Percentiles rank a stretch among this genome's conserved stretches.
Conservation (phyloP, 1,140 invertebrate species). For the Eufriesea mexicana region DNA sequence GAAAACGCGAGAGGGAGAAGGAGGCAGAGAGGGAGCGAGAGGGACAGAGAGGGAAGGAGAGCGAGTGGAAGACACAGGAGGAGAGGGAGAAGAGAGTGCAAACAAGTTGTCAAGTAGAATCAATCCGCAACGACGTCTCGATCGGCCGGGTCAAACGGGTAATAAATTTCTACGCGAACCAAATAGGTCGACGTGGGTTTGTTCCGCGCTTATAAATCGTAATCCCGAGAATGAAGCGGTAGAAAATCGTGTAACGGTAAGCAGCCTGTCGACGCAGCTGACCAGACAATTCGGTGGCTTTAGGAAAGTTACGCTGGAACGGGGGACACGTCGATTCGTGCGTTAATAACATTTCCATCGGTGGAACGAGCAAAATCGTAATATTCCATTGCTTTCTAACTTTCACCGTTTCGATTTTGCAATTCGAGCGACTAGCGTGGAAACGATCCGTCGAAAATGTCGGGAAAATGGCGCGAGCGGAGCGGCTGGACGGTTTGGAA, state of each 20-base stretch:
- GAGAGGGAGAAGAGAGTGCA: slow-evolving; percentile 42
- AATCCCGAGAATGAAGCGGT: slow-evolving; percentile 44
- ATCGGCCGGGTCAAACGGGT: slow-evolving; percentile 60
- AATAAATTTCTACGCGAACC: slow-evolving; percentile 63
- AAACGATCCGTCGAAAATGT: no score
- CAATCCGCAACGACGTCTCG: slow-evolving; percentile 55
- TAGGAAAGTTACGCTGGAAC: not conserved
- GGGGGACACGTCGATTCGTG: not conserved
- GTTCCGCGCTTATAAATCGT: slow-evolving; percentile 62
- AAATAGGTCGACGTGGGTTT: slow-evolving; percentile 59
- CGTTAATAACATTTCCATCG: not conserved
- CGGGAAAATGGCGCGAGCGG: no score
- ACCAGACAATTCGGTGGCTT: slow-evolving; percentile 44
- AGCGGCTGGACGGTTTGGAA: no score
- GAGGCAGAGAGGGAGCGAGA: not conserved
- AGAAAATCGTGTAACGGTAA: slow-evolving; percentile 52
- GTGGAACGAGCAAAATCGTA: no score
- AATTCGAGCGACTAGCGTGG: not conserved
- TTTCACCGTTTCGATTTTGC: slow-evolving; percentile 6
- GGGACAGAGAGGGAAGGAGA: not conserved
- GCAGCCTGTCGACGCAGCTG: not conserved
- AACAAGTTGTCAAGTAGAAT: slow-evolving; percentile 62
- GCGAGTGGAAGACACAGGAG: not conserved
- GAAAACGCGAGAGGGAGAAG: slow-evolving; percentile 7
- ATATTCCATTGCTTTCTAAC: not conserved